Evolutionary conservation across 1,140 invertebrate species (phyloP).

Genomic region (Plectrocnemia conspersa): DNA sequence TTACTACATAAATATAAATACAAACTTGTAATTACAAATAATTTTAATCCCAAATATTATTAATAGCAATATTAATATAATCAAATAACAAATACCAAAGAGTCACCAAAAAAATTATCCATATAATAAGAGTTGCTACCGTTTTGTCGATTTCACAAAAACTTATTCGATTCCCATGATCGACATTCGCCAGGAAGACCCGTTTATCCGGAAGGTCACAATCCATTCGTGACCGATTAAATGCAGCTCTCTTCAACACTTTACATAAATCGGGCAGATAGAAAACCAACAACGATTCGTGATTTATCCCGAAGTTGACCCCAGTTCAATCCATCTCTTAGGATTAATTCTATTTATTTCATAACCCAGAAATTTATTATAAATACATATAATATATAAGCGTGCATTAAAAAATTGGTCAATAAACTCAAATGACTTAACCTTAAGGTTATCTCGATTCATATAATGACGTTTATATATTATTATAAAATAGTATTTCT

Average conservation of each 20-base stretch:
- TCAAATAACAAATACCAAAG: not conserved
- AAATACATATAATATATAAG: too few species aligned
- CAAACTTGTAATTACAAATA: not conserved
- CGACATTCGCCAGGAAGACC: not conserved
- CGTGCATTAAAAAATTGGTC: too few species aligned
- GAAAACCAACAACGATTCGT: not conserved
- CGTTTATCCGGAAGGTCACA: conserved; percentile 7
- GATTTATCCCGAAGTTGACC: too few species aligned
- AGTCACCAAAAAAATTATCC: not conserved
- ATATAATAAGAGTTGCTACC: not conserved
- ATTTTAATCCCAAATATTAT: not conserved
- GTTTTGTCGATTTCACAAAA: not conserved
- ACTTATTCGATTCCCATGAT: not conserved
- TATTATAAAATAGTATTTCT: too few species aligned
- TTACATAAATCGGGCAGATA: conserved; percentile 2
- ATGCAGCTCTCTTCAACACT: not conserved
- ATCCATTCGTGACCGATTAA: conserved; percentile 3
- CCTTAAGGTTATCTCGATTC: too few species aligned
- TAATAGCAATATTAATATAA: not conserved
- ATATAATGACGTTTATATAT: too few species aligned
- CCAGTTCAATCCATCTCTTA: too few species aligned
- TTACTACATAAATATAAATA: not conserved
- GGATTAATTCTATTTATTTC: too few species aligned
- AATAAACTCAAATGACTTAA: too few species aligned
- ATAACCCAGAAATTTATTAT: too few species aligned